Percentiles rank a stretch among this genome's conserved stretches.
These are phyloP conservation scores for Euzophera pinguis DNA, from an alignment of 2,888 invertebrate species.

Conservation along the genomic window DNA sequence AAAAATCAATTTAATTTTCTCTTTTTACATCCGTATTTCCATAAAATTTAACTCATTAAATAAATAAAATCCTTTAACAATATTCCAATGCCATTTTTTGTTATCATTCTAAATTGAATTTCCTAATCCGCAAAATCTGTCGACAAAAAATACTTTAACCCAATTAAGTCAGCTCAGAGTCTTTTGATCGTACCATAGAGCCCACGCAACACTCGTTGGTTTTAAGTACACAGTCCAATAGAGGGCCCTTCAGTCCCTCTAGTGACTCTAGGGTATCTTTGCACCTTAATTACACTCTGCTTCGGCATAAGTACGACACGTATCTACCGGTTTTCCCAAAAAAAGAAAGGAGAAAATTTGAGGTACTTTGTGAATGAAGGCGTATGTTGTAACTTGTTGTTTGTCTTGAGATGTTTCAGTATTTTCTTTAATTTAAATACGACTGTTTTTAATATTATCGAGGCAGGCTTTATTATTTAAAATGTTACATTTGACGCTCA, in stretches of 20 bases:
- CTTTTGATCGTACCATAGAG: slow-evolving; percentile 63
- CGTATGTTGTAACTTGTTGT: slow-evolving; percentile 1
- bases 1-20: too few relatives aligned
- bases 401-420: not conserved
- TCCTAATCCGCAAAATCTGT: slow-evolving; percentile 12
- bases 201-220: slow-evolving; percentile 69
- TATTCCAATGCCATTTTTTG: too few relatives aligned
- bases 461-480: too few relatives aligned
- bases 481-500: too few relatives aligned
- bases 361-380: slow-evolving; percentile 38
- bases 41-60: too few relatives aligned
- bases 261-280: slow-evolving; percentile 72
- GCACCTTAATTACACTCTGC: slow-evolving; percentile 75
- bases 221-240: slow-evolving; percentile 67
- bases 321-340: slow-evolving; percentile 50
- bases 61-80: too few relatives aligned
- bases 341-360: slow-evolving; percentile 52
- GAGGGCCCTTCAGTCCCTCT: slow-evolving; percentile 61
- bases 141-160: slow-evolving; percentile 42
- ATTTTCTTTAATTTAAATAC: too few relatives aligned
- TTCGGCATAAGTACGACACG: slow-evolving; percentile 63
- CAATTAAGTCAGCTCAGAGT: slow-evolving; percentile 68
- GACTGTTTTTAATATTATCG: too few relatives aligned
- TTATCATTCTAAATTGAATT: not conserved
- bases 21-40: too few relatives aligned